Conservation (phyloP, 2,113 vertebrate genomes). For the Dasyprocta punctata region DNA sequence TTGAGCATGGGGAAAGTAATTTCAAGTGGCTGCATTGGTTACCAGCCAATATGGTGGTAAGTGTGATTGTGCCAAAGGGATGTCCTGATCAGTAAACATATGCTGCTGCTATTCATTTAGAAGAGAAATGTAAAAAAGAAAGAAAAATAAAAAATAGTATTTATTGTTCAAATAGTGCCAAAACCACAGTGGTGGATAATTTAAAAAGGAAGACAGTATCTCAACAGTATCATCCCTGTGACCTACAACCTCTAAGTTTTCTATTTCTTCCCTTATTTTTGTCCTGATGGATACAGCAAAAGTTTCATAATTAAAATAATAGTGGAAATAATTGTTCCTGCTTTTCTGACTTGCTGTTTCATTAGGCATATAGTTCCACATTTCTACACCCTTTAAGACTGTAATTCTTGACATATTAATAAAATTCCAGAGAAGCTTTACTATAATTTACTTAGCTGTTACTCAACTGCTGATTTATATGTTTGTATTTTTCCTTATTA, state of each 20-base stretch:
- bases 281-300: background rate
- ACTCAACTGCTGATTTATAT: background rate
- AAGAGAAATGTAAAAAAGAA: background rate
- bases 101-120: background rate
- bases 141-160: background rate
- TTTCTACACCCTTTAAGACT: background rate
- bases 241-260: background rate
- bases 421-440: background rate
- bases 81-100: background rate
- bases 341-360: background rate
- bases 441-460: background rate
- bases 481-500: background rate
- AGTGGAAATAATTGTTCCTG: background rate
- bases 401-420: background rate
- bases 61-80: background rate
- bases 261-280: background rate
- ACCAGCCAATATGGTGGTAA: rapidly evolving
- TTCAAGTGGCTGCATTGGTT: background rate
- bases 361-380: background rate
- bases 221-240: background rate
- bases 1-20: background rate
- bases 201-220: background rate
- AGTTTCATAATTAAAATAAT: conserved; percentile 7
- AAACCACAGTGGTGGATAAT: background rate
- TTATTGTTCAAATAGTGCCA: background rate